Evolutionary conservation across 2,113 vertebrate species (phyloP).

Genomic region (Rhynchomys soricoides): DNA sequence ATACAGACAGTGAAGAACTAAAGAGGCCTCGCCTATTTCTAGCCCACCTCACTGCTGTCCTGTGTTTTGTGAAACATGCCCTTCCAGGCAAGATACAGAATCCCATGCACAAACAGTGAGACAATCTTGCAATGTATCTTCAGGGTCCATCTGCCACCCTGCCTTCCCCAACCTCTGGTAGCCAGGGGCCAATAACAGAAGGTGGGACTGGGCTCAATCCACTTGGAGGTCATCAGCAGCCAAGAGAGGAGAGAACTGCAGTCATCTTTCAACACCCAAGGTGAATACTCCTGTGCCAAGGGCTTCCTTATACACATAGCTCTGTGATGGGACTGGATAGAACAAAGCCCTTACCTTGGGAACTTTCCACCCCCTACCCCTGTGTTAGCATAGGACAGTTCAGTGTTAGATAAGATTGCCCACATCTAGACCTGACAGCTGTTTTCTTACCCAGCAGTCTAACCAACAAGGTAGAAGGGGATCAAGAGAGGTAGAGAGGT

Average conservation of each 20-base stretch:
- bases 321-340: neutral
- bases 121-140: neutral
- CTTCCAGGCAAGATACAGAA: neutral
- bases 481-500: neutral
- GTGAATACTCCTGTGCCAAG: neutral
- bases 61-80: neutral
- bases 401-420: neutral
- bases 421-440: no score
- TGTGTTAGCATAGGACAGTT: neutral
- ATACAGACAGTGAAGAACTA: neutral
- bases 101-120: neutral
- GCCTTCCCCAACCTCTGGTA: neutral
- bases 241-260: slow-evolving; percentile 33
- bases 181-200: neutral
- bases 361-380: neutral
- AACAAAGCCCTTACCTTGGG: neutral
- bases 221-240: neutral
- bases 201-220: neutral
- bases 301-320: neutral
- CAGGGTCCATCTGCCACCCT: neutral
- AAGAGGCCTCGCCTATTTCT: neutral
- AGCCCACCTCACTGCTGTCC: neutral
- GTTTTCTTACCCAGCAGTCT: no score
- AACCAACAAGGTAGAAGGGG: neutral
- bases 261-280: slow-evolving; percentile 6